A percentile compares a stretch with the other conserved stretches of the same genome.
Conservation (phyloP, 2,797 vertebrate species). For the Galaxias olidus region DNA sequence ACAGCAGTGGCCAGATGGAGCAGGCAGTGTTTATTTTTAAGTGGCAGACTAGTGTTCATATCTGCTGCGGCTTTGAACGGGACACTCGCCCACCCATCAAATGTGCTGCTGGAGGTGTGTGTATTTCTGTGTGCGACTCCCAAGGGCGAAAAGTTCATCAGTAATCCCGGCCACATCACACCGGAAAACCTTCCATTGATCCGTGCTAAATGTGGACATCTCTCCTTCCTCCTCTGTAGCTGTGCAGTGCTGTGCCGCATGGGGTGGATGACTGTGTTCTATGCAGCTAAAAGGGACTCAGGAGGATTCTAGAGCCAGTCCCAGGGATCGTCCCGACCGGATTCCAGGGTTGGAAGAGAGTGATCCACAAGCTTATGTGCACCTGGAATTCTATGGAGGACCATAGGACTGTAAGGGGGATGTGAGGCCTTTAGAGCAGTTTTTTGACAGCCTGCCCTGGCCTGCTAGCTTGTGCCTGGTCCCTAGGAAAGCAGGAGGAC, state of each 20-base stretch:
- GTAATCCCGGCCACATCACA: constrained; percentile 19
- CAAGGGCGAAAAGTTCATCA: constrained; percentile 26
- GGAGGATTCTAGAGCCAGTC: constrained; percentile 24
- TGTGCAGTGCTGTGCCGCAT: constrained; percentile 12
- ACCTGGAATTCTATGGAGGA: constrained; percentile 14
- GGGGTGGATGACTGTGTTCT: constrained; percentile 30
- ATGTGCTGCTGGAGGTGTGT: constrained; percentile 9
- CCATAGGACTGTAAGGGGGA: constrained; percentile 48
- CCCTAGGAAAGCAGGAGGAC: constrained; percentile 20
- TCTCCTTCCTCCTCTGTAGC: constrained; percentile 12
- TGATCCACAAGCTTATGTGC: constrained; percentile 20
- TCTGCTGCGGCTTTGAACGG: constrained; percentile 28
- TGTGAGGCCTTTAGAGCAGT: constrained; percentile 54
- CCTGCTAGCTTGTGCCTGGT: constrained; percentile 7
- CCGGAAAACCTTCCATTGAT: constrained; percentile 28
- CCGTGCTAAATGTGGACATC: constrained; percentile 24
- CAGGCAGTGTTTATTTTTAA: constrained; percentile 63
- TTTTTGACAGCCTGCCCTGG: constrained; percentile 13
- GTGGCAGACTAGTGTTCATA: constrained; percentile 44
- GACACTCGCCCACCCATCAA: constrained; percentile 23
- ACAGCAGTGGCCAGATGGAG: constrained; percentile 66
- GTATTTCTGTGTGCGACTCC: constrained; percentile 16
- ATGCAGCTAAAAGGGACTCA: constrained; percentile 67
- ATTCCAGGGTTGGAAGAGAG: constrained; percentile 11
- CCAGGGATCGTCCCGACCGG: constrained; percentile 18